phyloP scores from a whole-genome alignment of 2,888 invertebrate genomes.

The Sinotaia quadrata region DNA sequence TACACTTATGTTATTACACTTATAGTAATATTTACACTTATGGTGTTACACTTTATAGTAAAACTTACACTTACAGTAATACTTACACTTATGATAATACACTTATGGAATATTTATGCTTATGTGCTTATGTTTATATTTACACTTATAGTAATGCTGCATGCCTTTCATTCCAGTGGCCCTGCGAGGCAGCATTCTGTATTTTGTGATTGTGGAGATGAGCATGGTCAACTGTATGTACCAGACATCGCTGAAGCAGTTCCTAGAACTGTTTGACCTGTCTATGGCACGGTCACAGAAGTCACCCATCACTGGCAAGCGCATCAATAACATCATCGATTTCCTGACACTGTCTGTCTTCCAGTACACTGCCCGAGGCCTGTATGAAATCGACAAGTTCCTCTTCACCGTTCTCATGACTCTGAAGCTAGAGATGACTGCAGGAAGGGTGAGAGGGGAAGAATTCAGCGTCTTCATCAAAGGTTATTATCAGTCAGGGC shows the following conservation, averaged over 20 bases:
- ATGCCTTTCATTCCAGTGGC: too few relatives aligned
- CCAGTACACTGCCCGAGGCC: slow-evolving; percentile 90
- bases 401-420: slow-evolving; percentile 94
- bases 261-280: slow-evolving; percentile 91
- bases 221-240: slow-evolving; percentile 97
- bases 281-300: slow-evolving; percentile 90
- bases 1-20: too few relatives aligned
- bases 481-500: slow-evolving; percentile 75
- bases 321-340: slow-evolving; percentile 86
- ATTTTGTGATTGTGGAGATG: slow-evolving; percentile 97
- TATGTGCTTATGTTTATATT: too few relatives aligned
- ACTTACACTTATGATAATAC: too few relatives aligned
- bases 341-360: slow-evolving; percentile 93
- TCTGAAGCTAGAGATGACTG: slow-evolving; percentile 93
- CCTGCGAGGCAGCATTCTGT: slow-evolving; percentile 92
- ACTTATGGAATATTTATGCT: too few relatives aligned
- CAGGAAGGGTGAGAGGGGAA: slow-evolving; percentile 85
- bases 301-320: slow-evolving; percentile 86
- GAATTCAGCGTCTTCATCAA: slow-evolving; percentile 97
- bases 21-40: too few relatives aligned
- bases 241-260: slow-evolving; percentile 95
- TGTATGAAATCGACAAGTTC: slow-evolving; percentile 93
- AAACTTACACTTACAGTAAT: too few relatives aligned
- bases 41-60: too few relatives aligned
- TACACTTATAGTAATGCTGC: too few relatives aligned